Evolutionary conservation across 2,888 invertebrate genomes (phyloP), one percentile per base, ranked within the genome.

Genomic region (Punctoribates punctum): DNA sequence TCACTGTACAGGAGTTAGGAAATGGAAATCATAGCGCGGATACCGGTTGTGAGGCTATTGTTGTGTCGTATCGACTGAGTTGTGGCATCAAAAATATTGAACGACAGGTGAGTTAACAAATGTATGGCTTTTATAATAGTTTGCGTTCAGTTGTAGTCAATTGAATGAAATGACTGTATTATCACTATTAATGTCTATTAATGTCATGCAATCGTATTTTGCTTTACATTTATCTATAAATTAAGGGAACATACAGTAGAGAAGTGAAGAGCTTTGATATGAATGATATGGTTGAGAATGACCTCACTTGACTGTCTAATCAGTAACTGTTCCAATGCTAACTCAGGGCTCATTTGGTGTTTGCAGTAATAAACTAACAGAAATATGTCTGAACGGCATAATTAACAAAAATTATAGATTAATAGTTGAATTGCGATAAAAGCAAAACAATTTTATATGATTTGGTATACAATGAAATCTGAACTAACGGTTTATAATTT

Each of bases 291-390:
- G 57, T 15, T 29, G 8, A 65, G 65, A 65, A 65, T 65, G 65
- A 65, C 65, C 65, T 65, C 65, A 65, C 65, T 65, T 65, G 65
- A 34, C 34, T 65, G 65, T 65, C 65, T 65, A 65, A 65, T 65
- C 65, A 65, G 65, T 65, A 34, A 27, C n/a, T 34, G 65, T 65
- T 17, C 65, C 17, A 65, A 34, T 38, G 65, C 65, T 6, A 65
- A 34, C 65, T 65, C 20, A 34, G 9, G 65, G n/a, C 17, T 65
- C 34, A n/a, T 4, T 65, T 65, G 23, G 34, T 34, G 65, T 65
- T 65, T 38, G 34, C n/a, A 15, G 65, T 65, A 13, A 65, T 65
- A 38, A 65, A 65, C 65, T 65, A 27, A 65, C 34, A 9, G 15
- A 38, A 57, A 65, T 9, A 8, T 25, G 29, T 34, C 8, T 20